Evolutionary conservation across 2,888 invertebrate genomes (phyloP).

Genomic region (Dascillus cervinus): DNA sequence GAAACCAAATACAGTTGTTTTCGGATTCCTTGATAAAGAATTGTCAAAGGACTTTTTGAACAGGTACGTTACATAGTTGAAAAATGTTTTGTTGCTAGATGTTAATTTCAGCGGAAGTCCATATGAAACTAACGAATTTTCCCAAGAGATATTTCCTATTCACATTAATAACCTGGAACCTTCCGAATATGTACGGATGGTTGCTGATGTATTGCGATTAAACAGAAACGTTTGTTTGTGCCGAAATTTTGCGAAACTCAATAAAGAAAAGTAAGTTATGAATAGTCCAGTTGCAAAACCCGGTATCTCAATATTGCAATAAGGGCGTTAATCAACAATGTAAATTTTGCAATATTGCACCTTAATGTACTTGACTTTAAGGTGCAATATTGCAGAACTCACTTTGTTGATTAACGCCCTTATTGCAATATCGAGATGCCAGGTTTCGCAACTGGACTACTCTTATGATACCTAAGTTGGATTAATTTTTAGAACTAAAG

Average conservation of each 20-base stretch:
- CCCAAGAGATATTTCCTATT: constrained; percentile 51
- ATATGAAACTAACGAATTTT: constrained; percentile 53
- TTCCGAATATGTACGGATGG: constrained; percentile 72
- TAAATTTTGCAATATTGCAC: too few relatives aligned
- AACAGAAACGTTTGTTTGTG: constrained; percentile 93
- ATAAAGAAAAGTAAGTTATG: constrained; percentile 65
- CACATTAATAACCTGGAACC: constrained; percentile 23
- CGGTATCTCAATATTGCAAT: too few relatives aligned
- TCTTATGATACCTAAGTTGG: constrained; percentile 1
- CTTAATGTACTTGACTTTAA: too few relatives aligned
- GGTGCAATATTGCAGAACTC: too few relatives aligned
- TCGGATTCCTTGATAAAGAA: constrained; percentile 86
- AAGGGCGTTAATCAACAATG: too few relatives aligned
- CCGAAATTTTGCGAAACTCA: constrained; percentile 79
- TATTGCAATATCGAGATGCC: too few relatives aligned
- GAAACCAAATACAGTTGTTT: constrained; percentile 96
- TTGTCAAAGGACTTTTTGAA: constrained; percentile 71
- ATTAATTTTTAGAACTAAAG: constrained; percentile 45
- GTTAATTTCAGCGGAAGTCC: too few relatives aligned
- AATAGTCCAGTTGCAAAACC: too few relatives aligned
- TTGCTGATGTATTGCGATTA: constrained; percentile 83
- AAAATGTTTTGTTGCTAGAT: constrained; percentile 1
- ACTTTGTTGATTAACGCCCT: too few relatives aligned
- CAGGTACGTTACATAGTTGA: constrained; percentile 45
- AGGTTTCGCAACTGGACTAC: too few relatives aligned